A percentile compares a stretch with the other conserved stretches of the same genome.
Conservation (phyloP, 2,113 vertebrate species). For the Salvelinus fontinalis region DNA sequence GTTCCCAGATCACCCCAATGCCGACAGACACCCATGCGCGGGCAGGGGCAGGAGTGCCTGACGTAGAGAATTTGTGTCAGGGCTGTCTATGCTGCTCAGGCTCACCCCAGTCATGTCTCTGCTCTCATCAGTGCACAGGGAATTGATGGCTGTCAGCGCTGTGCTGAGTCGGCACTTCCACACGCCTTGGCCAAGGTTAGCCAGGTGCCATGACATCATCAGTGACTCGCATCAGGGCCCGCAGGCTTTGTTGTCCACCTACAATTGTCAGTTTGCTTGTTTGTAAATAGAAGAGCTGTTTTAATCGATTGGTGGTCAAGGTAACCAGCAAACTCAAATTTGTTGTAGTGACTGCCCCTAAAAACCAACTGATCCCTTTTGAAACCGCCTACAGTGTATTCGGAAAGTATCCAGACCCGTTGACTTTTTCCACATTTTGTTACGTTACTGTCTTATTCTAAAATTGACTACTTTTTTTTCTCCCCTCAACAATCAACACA, state of each 20-base stretch:
- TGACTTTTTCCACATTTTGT: too few species aligned
- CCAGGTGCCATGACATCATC: background rate
- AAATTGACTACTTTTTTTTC: too few species aligned
- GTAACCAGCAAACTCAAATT: too few species aligned
- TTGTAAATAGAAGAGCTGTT: too few species aligned
- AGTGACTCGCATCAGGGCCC: background rate
- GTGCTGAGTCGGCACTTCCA: conserved; percentile 67
- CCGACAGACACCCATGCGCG: background rate
- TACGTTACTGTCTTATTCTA: too few species aligned
- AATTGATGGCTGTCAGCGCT: conserved; percentile 63
- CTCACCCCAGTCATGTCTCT: conserved; percentile 67
- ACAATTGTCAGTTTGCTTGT: too few species aligned
- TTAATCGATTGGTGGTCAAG: too few species aligned
- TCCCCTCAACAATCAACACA: too few species aligned
- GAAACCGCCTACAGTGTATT: too few species aligned
- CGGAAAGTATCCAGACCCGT: too few species aligned
- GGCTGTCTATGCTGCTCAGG: conserved; percentile 68
- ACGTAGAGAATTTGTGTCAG: conserved; percentile 67
- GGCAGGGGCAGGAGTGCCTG: conserved; percentile 1
- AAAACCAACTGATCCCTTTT: too few species aligned
- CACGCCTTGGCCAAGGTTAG: background rate
- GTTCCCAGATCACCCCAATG: background rate
- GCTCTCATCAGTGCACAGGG: conserved; percentile 67
- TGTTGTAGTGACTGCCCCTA: too few species aligned
- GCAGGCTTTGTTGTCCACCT: background rate